phyloP scores from a whole-genome alignment of 2,113 vertebrate genomes.

The Phylloscopus trochiloides region DNA sequence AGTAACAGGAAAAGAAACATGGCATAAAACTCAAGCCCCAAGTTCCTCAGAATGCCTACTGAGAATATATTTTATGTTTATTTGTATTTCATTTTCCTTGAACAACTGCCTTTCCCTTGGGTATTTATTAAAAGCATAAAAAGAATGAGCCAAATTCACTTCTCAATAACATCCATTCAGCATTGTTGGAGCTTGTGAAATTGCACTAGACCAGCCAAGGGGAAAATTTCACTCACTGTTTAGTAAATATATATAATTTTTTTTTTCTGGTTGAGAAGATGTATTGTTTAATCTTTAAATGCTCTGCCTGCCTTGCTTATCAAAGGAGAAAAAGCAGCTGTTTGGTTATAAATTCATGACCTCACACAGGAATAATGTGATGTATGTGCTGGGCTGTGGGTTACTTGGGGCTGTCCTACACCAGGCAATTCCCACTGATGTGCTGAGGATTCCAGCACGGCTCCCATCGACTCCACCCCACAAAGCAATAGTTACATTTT shows the following conservation, averaged over 20 bases:
- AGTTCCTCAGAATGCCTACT: conserved; percentile 19
- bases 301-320: conserved; percentile 24
- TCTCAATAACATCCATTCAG: conserved; percentile 56
- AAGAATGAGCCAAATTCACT: conserved; percentile 56
- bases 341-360: background rate
- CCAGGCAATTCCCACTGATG: background rate
- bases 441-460: background rate
- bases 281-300: conserved; percentile 12
- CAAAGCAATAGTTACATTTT: background rate
- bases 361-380: background rate
- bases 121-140: conserved; percentile 66
- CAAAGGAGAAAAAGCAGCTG: background rate
- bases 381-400: background rate
- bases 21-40: background rate
- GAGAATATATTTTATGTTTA: conserved; percentile 53
- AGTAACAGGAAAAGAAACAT: background rate
- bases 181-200: conserved; percentile 46
- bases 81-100: conserved; percentile 55
- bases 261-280: background rate
- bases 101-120: conserved; percentile 49
- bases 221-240: conserved; percentile 46
- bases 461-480: background rate
- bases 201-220: conserved; percentile 46
- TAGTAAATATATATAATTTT: conserved; percentile 23
- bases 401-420: background rate